Conservation (phyloP, 2,113 vertebrate species). For the Sclerurus mexicanus region DNA sequence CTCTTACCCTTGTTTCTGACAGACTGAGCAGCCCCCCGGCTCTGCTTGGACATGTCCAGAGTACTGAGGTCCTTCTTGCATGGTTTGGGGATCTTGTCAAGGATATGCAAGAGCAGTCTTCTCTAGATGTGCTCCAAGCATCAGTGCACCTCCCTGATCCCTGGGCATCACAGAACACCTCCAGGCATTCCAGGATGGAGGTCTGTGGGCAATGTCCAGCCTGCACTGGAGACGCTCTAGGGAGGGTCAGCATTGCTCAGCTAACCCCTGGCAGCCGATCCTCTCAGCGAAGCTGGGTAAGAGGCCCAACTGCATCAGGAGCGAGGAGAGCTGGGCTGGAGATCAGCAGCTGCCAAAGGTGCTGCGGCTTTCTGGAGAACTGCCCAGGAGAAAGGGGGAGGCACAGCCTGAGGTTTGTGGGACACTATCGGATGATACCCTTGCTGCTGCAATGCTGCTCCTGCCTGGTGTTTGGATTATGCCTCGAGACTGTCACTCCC, state of each 20-base stretch:
- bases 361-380: neutral
- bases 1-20: neutral
- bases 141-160: neutral
- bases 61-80: neutral
- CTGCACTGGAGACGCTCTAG: neutral
- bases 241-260: neutral
- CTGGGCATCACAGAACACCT: accelerated
- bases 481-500: neutral
- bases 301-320: neutral
- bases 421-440: neutral
- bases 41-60: neutral
- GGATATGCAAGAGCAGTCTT: neutral
- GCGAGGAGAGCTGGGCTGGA: neutral
- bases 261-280: neutral
- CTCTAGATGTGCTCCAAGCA: neutral
- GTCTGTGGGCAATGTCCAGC: neutral
- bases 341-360: neutral
- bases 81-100: neutral
- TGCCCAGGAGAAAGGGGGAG: neutral
- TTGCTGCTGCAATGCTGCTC: neutral
- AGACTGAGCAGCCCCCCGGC: neutral
- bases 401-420: neutral
- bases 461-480: neutral
- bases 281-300: neutral
- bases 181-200: neutral